Evolutionary conservation across 2,797 vertebrate genomes (phyloP), one percentile per base, ranked within the genome.

Genomic region (Graptemys geographica): DNA sequence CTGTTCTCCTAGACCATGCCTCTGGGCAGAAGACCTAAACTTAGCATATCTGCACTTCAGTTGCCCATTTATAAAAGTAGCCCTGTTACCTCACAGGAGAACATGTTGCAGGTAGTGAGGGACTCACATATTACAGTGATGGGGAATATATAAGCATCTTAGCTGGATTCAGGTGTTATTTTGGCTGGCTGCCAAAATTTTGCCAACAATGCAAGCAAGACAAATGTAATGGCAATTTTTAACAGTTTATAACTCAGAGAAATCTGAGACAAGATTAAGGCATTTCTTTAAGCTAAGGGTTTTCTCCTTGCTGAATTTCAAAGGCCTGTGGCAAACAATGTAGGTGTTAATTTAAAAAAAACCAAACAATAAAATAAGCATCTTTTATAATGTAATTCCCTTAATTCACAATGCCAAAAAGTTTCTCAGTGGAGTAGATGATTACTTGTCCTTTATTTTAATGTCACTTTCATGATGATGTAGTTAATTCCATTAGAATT

Each of bases 71-170:
- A 0, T 52, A 83, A 82, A 33, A 51, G 37, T 79, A 53, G 2
- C 44, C 47, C 72, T 47, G 49, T 19, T 57, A 62, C 31, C 13
- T 53, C 41, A 78, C n/a, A 49, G n/a, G 37, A 51, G 10, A 56
- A 37, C 0, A 0, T 6, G 11, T 2, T 57, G 27, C 78, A 13
- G 3, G 2, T 0, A 0, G 11, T 55, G 78, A 69, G 28, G 69
- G 37, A 37, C 27, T 90, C 15, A 0, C 0, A 49, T 0, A 1
- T 72, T 33, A 31, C 31, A 3, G 3, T 33, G 16, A 6, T 0
- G 0, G 1, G 23, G 16, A 25, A 16, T 0, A 0, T 47, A 37
- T 27, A 16, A 1, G 6, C 5, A 31, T 33, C n/a, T 44, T 2
- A 1, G 4, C 5, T 28, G 53, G 5, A 18, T 11, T 72, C 19